phyloP scores from a whole-genome alignment of 2,113 vertebrate genomes.

The Hemicordylus capensis region DNA sequence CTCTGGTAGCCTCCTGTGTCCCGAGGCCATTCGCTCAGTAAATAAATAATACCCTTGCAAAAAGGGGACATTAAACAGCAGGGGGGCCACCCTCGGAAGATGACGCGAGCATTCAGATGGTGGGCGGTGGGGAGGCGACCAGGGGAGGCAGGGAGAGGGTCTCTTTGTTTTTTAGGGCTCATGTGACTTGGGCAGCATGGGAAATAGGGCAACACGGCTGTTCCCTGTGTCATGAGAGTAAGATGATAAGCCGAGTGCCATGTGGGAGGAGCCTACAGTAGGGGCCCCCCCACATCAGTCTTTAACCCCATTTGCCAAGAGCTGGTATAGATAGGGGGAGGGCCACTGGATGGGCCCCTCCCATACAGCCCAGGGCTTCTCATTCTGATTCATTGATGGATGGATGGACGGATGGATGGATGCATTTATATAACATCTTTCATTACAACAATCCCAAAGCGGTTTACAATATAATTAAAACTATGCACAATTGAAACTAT shows the following conservation, averaged over 20 bases:
- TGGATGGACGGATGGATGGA: too few species aligned
- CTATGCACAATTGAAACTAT: too few species aligned
- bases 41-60: constrained; percentile 36
- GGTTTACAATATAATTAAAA: too few species aligned
- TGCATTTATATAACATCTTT: too few species aligned
- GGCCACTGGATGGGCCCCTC: not conserved
- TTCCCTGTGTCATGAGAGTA: too few species aligned
- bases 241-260: not conserved
- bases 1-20: constrained; percentile 35
- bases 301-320: not conserved
- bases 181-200: not conserved
- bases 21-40: not conserved
- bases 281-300: not conserved
- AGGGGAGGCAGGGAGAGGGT: too few species aligned
- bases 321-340: not conserved
- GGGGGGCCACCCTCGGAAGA: not conserved
- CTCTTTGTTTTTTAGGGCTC: not conserved
- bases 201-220: not conserved
- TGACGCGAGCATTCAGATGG: too few species aligned
- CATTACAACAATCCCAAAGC: too few species aligned
- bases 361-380: not conserved
- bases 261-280: not conserved
- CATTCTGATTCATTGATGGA: too few species aligned
- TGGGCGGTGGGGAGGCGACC: not conserved
- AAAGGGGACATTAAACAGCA: not conserved